Conservation (phyloP, 2,113 vertebrate species). For the Choloepus hoffmanni region DNA sequence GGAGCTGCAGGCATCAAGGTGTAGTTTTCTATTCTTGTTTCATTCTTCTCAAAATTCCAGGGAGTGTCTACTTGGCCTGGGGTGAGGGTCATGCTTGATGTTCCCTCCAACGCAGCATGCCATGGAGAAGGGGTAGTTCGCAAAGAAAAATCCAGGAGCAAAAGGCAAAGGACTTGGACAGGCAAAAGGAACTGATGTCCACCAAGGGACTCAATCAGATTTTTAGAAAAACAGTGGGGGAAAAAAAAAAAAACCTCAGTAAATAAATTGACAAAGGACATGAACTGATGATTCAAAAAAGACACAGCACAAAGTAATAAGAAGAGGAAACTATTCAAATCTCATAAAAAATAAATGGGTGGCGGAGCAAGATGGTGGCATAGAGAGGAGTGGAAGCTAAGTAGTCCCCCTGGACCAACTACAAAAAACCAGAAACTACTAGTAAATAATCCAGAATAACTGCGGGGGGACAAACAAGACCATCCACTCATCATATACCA, state of each 20-base stretch:
- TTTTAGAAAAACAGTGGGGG: not conserved
- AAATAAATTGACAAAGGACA: not conserved
- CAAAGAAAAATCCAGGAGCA: not conserved
- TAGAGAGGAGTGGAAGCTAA: too few relatives aligned
- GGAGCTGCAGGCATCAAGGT: not conserved
- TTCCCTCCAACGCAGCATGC: not conserved
- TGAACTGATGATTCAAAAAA: not conserved
- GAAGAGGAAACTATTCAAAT: not conserved
- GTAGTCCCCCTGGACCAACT: too few relatives aligned
- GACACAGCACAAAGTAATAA: not conserved
- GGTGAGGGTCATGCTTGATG: not conserved
- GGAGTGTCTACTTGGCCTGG: not conserved
- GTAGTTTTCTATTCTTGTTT: not conserved
- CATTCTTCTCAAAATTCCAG: constrained; percentile 19
- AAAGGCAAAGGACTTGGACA: not conserved
- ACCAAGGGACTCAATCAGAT: not conserved
- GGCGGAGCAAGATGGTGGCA: too few relatives aligned
- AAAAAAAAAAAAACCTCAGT: not conserved
- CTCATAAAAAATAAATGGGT: not conserved
- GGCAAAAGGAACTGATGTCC: not conserved
- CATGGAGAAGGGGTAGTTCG: not conserved
- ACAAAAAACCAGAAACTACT: too few relatives aligned
- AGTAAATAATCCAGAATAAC: too few relatives aligned
- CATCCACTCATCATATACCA: too few relatives aligned
- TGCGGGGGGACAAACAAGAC: too few relatives aligned